phyloP scores from a whole-genome alignment of 2,888 invertebrate species.

The Creontiades dilutus region DNA sequence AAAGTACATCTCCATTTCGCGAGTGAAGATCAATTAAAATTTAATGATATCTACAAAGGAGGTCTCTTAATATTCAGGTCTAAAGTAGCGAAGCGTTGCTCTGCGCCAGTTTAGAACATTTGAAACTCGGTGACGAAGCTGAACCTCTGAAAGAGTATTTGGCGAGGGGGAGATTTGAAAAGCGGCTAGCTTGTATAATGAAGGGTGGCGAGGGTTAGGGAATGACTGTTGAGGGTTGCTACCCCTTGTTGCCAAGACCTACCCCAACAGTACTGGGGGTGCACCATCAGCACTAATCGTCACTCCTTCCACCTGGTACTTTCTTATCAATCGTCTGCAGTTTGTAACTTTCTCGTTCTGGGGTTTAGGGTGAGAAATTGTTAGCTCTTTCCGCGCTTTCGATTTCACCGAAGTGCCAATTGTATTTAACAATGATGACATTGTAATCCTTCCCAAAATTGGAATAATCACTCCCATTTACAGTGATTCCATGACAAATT shows the following conservation, averaged over 20 bases:
- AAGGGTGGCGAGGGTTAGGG: constrained; percentile 1
- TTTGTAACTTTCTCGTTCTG: not conserved
- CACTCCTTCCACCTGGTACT: constrained; percentile 59
- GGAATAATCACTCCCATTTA: no score
- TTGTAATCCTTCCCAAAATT: no score
- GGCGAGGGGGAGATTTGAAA: constrained; percentile 1
- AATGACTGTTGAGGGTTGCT: constrained; percentile 1
- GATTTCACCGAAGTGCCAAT: no score
- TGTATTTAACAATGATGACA: no score
- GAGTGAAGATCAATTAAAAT: no score
- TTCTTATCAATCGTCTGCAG: not conserved
- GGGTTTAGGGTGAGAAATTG: no score
- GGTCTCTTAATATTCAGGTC: no score
- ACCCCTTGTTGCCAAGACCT: constrained; percentile 48
- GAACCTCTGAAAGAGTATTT: not conserved
- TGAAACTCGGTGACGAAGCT: not conserved
- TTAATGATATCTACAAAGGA: no score
- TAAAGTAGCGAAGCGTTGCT: no score
- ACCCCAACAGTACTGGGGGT: constrained; percentile 50
- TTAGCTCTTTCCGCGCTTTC: no score
- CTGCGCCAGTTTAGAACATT: not conserved
- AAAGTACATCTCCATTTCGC: no score
- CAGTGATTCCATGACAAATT: no score
- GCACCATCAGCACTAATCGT: constrained; percentile 61
- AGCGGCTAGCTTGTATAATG: constrained; percentile 1